A percentile compares a stretch with the other conserved stretches of the same genome.
phyloP scores from a whole-genome alignment of 2,797 vertebrate species.

The Pampus argenteus region DNA sequence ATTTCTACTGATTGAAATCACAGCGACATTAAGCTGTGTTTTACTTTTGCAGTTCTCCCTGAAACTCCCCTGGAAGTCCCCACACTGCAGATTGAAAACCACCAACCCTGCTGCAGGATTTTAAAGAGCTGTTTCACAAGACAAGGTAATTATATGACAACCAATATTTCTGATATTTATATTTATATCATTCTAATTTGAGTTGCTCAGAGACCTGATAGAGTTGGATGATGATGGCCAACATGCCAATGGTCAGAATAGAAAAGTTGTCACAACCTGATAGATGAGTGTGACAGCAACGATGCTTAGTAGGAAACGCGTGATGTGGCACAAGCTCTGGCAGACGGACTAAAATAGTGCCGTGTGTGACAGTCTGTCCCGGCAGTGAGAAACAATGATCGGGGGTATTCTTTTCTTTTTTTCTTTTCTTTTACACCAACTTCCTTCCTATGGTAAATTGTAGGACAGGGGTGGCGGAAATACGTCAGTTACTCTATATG shows the following conservation, averaged over 20 bases:
- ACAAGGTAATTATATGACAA: constrained; percentile 2
- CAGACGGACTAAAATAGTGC: constrained; percentile 62
- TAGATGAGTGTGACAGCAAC: constrained; percentile 54
- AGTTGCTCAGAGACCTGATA: constrained; percentile 15
- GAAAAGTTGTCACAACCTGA: constrained; percentile 67
- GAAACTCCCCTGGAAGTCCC: constrained; percentile 36
- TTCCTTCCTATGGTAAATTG: constrained; percentile 86
- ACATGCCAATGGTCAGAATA: constrained; percentile 28
- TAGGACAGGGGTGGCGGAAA: constrained; percentile 86
- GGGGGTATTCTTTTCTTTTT: neutral
- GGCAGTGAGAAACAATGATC: constrained; percentile 43
- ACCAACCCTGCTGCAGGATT: constrained; percentile 9
- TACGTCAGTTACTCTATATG: constrained; percentile 88
- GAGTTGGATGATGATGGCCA: neutral
- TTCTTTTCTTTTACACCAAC: constrained; percentile 70
- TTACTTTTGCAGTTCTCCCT: constrained; percentile 43
- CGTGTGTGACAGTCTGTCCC: constrained; percentile 67
- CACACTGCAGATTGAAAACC: neutral
- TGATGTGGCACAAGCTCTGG: constrained; percentile 63
- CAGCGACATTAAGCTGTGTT: constrained; percentile 34
- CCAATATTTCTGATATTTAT: constrained; percentile 45
- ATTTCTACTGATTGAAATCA: constrained; percentile 42
- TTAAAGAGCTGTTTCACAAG: neutral
- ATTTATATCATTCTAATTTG: constrained; percentile 17
- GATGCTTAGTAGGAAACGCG: constrained; percentile 54